Evolutionary conservation across 2,113 vertebrate species (phyloP).

Genomic region (Columba janthina): DNA sequence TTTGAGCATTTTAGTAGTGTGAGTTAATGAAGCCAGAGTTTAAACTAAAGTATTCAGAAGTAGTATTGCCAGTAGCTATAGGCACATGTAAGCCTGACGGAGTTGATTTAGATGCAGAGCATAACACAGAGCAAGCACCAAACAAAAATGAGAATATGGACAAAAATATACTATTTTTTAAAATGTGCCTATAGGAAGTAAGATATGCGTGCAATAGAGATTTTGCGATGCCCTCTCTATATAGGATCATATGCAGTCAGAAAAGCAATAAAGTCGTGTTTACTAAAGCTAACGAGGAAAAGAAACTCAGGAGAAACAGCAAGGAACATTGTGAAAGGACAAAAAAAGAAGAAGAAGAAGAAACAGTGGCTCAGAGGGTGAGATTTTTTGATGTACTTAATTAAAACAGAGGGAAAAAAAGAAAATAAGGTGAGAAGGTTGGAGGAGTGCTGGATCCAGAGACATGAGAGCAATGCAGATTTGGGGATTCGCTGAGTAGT

Average conservation of each 20-base stretch:
- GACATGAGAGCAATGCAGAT: fast-evolving
- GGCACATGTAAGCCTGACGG: background rate
- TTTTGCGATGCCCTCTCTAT: background rate
- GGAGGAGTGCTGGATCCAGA: background rate
- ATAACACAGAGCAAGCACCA: background rate
- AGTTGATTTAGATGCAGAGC: background rate
- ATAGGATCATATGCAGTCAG: background rate
- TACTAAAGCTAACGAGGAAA: background rate
- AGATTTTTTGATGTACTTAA: background rate
- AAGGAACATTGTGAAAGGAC: background rate
- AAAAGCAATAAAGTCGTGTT: background rate
- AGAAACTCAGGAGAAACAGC: background rate
- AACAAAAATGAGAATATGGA: background rate
- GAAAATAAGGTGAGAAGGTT: background rate
- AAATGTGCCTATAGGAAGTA: background rate
- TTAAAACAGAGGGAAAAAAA: background rate
- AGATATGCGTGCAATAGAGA: background rate
- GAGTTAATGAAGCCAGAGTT: background rate
- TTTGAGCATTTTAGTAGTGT: background rate
- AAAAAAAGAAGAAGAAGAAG: too few species aligned
- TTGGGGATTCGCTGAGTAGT: background rate
- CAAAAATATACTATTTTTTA: background rate
- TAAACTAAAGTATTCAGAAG: background rate
- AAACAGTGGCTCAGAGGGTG: background rate
- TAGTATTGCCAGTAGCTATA: background rate